phyloP scores from a whole-genome alignment of 1,140 invertebrate genomes.

The Drosophila tani region DNA sequence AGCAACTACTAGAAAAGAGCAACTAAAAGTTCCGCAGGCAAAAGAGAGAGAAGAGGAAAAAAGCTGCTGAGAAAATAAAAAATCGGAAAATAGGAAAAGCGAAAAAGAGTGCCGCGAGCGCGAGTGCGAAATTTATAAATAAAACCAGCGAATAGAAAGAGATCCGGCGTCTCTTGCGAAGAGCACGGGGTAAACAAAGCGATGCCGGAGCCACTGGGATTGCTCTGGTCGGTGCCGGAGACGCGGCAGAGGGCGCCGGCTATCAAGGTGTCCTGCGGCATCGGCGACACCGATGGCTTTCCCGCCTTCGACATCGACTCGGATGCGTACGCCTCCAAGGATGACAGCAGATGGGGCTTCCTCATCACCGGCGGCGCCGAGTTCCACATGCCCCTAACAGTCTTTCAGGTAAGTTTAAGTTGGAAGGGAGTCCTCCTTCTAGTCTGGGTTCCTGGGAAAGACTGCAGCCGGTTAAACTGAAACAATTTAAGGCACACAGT shows the following conservation, averaged over 20 bases:
- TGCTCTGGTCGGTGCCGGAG: constrained; percentile 67
- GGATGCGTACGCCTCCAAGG: constrained; percentile 72
- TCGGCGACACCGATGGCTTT: constrained; percentile 82
- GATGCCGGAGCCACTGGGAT: constrained; percentile 65
- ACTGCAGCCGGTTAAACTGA: neutral
- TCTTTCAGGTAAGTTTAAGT: constrained; percentile 89
- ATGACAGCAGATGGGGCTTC: constrained; percentile 90
- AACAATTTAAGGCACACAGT: constrained; percentile 7
- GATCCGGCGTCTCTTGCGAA: constrained; percentile 34
- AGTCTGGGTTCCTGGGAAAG: neutral
- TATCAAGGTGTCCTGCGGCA: constrained; percentile 81
- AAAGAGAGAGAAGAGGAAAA: constrained; percentile 29
- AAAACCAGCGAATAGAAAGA: constrained; percentile 55
- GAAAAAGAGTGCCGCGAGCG: constrained; percentile 23
- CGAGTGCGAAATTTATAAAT: constrained; percentile 67
- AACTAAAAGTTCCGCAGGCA: constrained; percentile 38
- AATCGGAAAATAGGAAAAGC: constrained; percentile 11
- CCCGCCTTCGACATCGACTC: constrained; percentile 82
- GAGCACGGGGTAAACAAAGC: constrained; percentile 27
- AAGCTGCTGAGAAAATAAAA: constrained; percentile 19
- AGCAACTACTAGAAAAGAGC: constrained; percentile 32
- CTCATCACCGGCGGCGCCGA: constrained; percentile 93
- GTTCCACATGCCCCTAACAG: constrained; percentile 91
- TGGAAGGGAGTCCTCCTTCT: neutral
- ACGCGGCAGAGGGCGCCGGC: constrained; percentile 73